phyloP scores from a whole-genome alignment of 2,113 vertebrate genomes.

The Eonycteris spelaea region DNA sequence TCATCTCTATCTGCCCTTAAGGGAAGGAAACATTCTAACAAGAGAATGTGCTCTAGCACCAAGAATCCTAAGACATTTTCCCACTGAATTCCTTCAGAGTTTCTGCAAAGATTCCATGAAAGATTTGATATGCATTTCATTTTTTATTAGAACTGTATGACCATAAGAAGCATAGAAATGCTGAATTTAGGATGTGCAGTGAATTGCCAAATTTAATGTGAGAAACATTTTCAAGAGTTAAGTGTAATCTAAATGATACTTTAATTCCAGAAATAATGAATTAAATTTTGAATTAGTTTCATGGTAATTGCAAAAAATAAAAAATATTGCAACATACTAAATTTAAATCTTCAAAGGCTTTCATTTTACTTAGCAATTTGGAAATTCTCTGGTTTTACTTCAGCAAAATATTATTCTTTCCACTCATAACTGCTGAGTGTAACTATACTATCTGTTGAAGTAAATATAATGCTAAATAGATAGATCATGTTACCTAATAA shows the following conservation, averaged over 20 bases:
- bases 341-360: neutral
- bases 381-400: slow-evolving; percentile 26
- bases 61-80: slow-evolving; percentile 42
- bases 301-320: neutral
- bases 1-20: slow-evolving; percentile 56
- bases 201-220: slow-evolving; percentile 69
- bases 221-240: slow-evolving; percentile 69
- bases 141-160: slow-evolving; percentile 70
- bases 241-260: slow-evolving; percentile 65
- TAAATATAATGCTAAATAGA: neutral
- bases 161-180: slow-evolving; percentile 73
- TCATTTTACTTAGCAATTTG: neutral
- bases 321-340: neutral
- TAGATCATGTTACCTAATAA: neutral
- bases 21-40: slow-evolving; percentile 73
- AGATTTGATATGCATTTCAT: slow-evolving; percentile 65
- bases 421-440: neutral
- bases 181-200: slow-evolving; percentile 67
- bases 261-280: slow-evolving; percentile 70
- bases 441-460: neutral
- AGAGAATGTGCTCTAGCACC: slow-evolving; percentile 67
- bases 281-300: slow-evolving; percentile 64
- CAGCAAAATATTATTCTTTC: slow-evolving; percentile 6
- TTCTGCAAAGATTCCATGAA: slow-evolving; percentile 64
- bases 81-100: slow-evolving; percentile 61